A percentile compares a stretch with the other conserved stretches of the same genome.
Evolutionary conservation across 2,797 vertebrate genomes (phyloP).

Genomic region (Phrynocephalus forsythii): DNA sequence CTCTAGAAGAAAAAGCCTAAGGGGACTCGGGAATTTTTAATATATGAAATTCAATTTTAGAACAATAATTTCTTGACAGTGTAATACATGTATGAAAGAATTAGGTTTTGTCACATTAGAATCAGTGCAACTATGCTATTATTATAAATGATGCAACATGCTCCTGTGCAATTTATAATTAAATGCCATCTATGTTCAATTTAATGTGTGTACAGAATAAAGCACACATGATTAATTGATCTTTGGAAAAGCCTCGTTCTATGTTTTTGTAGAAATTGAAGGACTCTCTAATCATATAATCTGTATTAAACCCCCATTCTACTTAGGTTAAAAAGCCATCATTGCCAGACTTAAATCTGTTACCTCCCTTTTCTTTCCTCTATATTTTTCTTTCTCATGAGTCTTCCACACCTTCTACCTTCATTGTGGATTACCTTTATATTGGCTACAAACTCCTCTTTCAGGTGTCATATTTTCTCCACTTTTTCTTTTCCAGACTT

Average conservation of each 20-base stretch:
- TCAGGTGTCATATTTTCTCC: too few species aligned
- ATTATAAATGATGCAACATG: background rate
- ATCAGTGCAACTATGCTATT: slow-evolving; percentile 13
- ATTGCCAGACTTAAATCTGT: too few species aligned
- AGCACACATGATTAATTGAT: background rate
- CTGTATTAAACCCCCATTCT: background rate
- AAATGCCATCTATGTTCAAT: background rate
- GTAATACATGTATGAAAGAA: slow-evolving; percentile 6
- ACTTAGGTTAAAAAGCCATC: too few species aligned
- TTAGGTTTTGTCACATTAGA: background rate
- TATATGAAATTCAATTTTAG: slow-evolving; percentile 31
- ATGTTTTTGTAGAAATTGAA: background rate
- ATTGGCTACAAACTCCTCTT: too few species aligned
- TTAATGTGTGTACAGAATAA: slow-evolving; percentile 2
- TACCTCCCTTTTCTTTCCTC: too few species aligned
- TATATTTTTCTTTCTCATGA: too few species aligned
- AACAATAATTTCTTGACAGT: slow-evolving; percentile 24
- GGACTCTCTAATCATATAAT: background rate
- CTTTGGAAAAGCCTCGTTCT: background rate
- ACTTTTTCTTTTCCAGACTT: too few species aligned
- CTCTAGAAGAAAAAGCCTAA: slow-evolving; percentile 8
- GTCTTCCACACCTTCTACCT: too few species aligned
- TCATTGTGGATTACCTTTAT: too few species aligned
- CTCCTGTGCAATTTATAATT: background rate
- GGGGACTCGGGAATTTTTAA: slow-evolving; percentile 4